phyloP scores from a whole-genome alignment of 2,888 invertebrate genomes.

The Tridacna gigas region DNA sequence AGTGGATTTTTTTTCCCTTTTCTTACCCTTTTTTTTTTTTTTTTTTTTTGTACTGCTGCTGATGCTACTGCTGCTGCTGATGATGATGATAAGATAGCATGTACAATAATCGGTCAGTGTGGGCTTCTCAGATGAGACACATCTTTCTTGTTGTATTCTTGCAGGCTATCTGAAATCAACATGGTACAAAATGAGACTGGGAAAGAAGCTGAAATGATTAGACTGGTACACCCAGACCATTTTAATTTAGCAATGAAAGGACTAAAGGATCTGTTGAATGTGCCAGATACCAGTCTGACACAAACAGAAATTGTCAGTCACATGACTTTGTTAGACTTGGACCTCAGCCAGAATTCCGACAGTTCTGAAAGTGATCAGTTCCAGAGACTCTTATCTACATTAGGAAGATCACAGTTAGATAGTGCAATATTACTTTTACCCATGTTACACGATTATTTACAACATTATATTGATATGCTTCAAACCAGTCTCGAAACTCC shows the following conservation, averaged over 20 bases:
- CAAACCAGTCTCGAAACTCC: slow-evolving; percentile 40
- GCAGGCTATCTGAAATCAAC: slow-evolving; percentile 61
- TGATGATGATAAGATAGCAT: too few species aligned
- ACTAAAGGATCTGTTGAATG: slow-evolving; percentile 53
- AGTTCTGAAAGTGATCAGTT: background rate
- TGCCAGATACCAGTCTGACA: background rate
- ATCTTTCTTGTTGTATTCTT: background rate
- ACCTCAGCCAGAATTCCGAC: background rate
- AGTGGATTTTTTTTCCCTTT: too few species aligned
- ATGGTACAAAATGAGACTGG: slow-evolving; percentile 21
- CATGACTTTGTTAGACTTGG: slow-evolving; percentile 21
- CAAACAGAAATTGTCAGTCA: background rate
- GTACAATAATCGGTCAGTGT: too few species aligned
- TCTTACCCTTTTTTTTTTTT: too few species aligned
- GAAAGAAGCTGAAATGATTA: slow-evolving; percentile 29
- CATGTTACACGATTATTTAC: slow-evolving; percentile 74
- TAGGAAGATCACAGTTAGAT: slow-evolving; percentile 35
- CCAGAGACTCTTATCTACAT: background rate
- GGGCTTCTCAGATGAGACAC: too few species aligned
- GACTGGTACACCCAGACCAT: slow-evolving; percentile 60
- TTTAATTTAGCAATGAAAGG: slow-evolving; percentile 68
- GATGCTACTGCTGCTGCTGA: too few species aligned
- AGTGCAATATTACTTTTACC: slow-evolving; percentile 72
- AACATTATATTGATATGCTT: slow-evolving; percentile 74
- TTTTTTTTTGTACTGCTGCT: too few species aligned